Conservation (phyloP, 2,888 invertebrate genomes). For the Anoncus sp. region DNA sequence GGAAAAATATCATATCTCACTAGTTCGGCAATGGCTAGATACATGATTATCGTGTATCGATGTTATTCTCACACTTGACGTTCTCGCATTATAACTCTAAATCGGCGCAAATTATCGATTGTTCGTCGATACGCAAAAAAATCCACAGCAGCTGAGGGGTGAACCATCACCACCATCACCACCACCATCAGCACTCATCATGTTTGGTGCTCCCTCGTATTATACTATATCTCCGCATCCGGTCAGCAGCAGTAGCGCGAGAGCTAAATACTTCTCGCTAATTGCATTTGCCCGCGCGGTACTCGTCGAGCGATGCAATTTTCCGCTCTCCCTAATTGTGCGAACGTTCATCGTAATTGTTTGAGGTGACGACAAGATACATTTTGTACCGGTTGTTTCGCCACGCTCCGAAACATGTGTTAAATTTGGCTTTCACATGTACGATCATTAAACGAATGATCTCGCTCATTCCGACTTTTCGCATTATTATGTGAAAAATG, state of each 20-base stretch:
- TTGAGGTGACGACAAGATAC: conserved; percentile 52
- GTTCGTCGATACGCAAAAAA: conserved; percentile 21
- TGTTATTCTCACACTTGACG: background rate
- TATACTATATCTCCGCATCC: conserved; percentile 38
- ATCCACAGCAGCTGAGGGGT: background rate
- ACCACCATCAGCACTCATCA: conserved; percentile 30
- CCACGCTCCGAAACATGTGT: background rate
- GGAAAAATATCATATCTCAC: conserved; percentile 30
- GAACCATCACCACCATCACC: conserved; percentile 22
- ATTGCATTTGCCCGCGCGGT: conserved; percentile 50
- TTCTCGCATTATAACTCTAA: conserved; percentile 18
- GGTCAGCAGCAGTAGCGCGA: conserved; percentile 7
- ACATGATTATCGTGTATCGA: conserved; percentile 35
- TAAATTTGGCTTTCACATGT: conserved; percentile 2
- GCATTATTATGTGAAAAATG: background rate
- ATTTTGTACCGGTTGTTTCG: conserved; percentile 50
- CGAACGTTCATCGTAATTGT: conserved; percentile 55
- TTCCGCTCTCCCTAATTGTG: conserved; percentile 53
- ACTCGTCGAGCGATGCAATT: conserved; percentile 53
- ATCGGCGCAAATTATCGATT: conserved; percentile 38
- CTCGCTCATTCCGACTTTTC: background rate
- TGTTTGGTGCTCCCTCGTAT: conserved; percentile 34
- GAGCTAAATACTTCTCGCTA: conserved; percentile 59
- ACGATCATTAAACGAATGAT: background rate
- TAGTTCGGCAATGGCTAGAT: too few species aligned